Percentiles rank a stretch among this genome's conserved stretches.
Evolutionary conservation across 2,113 vertebrate genomes (phyloP).

Genomic region (Arenaria interpres): DNA sequence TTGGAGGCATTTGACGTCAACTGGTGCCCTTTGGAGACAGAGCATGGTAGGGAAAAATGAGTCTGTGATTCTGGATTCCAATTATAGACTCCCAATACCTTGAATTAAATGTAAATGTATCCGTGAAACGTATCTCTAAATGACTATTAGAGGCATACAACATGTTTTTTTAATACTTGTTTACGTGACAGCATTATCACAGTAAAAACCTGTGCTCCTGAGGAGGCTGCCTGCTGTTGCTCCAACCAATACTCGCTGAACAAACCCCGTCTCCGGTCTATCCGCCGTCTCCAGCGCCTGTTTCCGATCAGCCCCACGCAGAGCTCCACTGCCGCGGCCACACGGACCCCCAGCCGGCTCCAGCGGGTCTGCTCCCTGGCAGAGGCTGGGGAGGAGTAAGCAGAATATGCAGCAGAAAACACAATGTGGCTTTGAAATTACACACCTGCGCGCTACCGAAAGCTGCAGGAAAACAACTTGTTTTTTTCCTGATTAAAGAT

Average conservation of each 20-base stretch:
- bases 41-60: neutral
- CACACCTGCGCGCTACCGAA: neutral
- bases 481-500: neutral
- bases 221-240: neutral
- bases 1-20: neutral
- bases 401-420: neutral
- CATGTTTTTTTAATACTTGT: neutral
- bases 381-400: neutral
- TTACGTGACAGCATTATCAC: neutral
- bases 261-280: neutral
- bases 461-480: neutral
- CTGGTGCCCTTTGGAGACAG: neutral
- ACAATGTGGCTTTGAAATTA: neutral
- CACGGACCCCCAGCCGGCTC: neutral
- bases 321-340: neutral
- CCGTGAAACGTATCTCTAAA: neutral
- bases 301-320: neutral
- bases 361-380: neutral
- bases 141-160: neutral
- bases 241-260: neutral
- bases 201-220: neutral
- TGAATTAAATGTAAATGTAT: neutral
- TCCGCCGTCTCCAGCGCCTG: neutral
- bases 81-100: neutral
- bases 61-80: neutral